Conservation (phyloP, 2,113 vertebrate genomes). For the sheep (Ovis aries) region ARS-UI_Ramb_v3.0 NC_056066.1:17158501-17159000, state of each 20-base stretch:
- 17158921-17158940: not conserved
- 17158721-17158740: not conserved
- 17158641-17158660: no score
- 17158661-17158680: no score
- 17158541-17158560: no score
- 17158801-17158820: not conserved
- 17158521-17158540: no score
- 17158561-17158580: no score
- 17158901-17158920: not conserved
- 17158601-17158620: no score
- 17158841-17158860: not conserved
- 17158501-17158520: no score
- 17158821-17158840: not conserved
- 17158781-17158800: not conserved
- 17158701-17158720: no score
- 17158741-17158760: not conserved
- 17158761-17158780: not conserved
- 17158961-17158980: not conserved
- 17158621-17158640: no score
- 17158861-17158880: not conserved
- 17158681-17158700: no score
- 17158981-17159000: not conserved
- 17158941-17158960: not conserved
- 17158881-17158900: not conserved
- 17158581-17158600: no score